These are phyloP conservation scores for Steinernema khuongi DNA, from an alignment of 1,140 invertebrate genomes.

Conservation along the genomic window DNA sequence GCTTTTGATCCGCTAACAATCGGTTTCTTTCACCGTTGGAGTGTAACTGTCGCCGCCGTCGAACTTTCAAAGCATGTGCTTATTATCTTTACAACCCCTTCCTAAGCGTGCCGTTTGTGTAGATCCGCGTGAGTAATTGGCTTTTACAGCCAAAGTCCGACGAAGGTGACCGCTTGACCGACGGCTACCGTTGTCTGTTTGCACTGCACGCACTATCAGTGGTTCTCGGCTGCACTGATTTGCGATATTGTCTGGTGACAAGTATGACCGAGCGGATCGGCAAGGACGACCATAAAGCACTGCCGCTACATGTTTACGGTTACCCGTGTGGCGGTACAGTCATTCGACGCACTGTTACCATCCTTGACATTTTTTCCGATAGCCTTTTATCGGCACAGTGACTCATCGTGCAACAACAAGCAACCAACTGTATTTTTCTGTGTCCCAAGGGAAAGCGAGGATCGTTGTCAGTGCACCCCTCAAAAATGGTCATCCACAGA, in stretches of 20 bases:
- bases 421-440: not conserved
- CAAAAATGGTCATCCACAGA: not conserved
- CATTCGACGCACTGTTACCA: not conserved
- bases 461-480: not conserved
- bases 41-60: too few species aligned
- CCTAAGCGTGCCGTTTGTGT: not conserved
- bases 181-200: not conserved
- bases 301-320: slow-evolving; percentile 4
- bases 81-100: slow-evolving; percentile 6
- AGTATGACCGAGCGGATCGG: not conserved
- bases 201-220: not conserved
- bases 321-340: not conserved
- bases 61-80: too few species aligned
- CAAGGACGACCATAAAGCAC: slow-evolving; percentile 4
- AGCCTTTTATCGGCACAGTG: too few species aligned
- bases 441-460: not conserved
- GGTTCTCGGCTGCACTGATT: not conserved
- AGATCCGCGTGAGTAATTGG: not conserved
- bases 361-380: not conserved
- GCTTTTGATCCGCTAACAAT: too few species aligned
- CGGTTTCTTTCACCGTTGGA: too few species aligned
- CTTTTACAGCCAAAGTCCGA: not conserved
- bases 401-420: too few species aligned
- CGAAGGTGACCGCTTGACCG: not conserved
- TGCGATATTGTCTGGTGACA: not conserved